phyloP scores from a whole-genome alignment of 2,113 vertebrate species.

The Nematolebias whitei region DNA sequence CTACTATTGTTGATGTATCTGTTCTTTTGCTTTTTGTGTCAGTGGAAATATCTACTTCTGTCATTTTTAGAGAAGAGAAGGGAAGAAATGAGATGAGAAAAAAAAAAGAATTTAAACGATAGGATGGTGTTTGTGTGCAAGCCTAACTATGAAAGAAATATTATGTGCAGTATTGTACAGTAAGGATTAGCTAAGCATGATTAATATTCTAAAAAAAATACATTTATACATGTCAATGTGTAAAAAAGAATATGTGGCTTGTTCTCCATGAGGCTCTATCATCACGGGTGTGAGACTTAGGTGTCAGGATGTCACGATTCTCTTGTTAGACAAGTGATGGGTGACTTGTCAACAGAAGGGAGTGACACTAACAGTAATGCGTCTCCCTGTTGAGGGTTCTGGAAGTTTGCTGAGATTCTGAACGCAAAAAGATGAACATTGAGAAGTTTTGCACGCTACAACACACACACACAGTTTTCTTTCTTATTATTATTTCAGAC shows the following conservation, averaged over 20 bases:
- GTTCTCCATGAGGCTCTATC: constrained; percentile 33
- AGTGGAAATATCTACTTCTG: constrained; percentile 70
- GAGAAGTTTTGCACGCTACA: not conserved
- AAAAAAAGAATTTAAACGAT: constrained; percentile 59
- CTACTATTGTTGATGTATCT: constrained; percentile 60
- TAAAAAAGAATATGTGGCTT: not conserved
- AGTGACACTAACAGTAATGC: constrained; percentile 26
- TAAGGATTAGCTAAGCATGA: not conserved
- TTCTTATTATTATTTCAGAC: constrained; percentile 14
- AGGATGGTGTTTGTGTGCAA: constrained; percentile 30
- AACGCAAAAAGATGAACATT: constrained; percentile 2
- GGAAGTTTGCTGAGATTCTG: constrained; percentile 27
- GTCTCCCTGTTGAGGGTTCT: constrained; percentile 22
- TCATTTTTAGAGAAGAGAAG: constrained; percentile 51
- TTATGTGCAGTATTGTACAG: not conserved
- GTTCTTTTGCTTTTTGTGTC: constrained; percentile 58
- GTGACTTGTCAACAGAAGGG: constrained; percentile 34
- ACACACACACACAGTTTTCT: not conserved
- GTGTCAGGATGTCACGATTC: constrained; percentile 59
- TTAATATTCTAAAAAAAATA: not conserved
- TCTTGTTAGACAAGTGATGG: constrained; percentile 36
- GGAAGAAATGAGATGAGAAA: constrained; percentile 68
- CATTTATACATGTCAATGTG: constrained; percentile 2
- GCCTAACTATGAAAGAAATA: not conserved
- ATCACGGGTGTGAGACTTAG: constrained; percentile 32